Percentiles rank a stretch among this genome's conserved stretches.
These are phyloP conservation scores for Rousettus madagascariensis DNA, from an alignment of 2,797 vertebrate genomes.

Conservation along the genomic window DNA sequence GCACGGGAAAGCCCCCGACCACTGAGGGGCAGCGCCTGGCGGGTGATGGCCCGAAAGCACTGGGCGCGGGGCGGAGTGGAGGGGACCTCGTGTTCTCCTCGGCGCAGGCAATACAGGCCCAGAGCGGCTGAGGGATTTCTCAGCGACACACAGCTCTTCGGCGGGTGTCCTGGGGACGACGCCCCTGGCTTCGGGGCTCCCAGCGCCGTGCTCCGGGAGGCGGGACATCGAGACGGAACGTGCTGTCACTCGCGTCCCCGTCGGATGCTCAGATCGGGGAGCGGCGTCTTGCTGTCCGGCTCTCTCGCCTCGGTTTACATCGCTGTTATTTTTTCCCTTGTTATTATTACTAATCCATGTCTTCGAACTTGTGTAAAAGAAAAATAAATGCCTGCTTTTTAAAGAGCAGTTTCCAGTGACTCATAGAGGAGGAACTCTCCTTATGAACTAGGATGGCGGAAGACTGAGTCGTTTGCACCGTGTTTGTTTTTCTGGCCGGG, in stretches of 20 bases:
- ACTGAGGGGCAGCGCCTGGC: neutral
- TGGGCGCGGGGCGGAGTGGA: neutral
- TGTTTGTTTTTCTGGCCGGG: constrained; percentile 53
- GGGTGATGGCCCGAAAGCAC: neutral
- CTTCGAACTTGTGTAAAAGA: constrained; percentile 9
- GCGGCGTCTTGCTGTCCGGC: neutral
- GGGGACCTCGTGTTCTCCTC: neutral
- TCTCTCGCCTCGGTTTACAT: neutral
- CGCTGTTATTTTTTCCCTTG: neutral
- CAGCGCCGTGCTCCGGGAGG: too few species aligned
- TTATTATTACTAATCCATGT: constrained; percentile 24
- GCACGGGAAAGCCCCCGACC: neutral
- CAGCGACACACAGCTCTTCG: neutral
- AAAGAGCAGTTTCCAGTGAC: constrained; percentile 59
- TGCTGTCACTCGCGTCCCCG: too few species aligned
- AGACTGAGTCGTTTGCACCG: constrained; percentile 5
- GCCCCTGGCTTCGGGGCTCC: neutral
- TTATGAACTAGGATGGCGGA: constrained; percentile 18
- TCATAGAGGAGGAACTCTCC: constrained; percentile 54
- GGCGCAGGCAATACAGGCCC: neutral
- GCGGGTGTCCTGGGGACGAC: too few species aligned
- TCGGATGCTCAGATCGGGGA: neutral
- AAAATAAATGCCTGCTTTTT: constrained; percentile 43
- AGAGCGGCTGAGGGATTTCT: neutral
- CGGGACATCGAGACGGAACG: neutral